These are phyloP conservation scores for Graphium colonna DNA, from an alignment of 2,888 invertebrate species.

Conservation along the genomic window DNA sequence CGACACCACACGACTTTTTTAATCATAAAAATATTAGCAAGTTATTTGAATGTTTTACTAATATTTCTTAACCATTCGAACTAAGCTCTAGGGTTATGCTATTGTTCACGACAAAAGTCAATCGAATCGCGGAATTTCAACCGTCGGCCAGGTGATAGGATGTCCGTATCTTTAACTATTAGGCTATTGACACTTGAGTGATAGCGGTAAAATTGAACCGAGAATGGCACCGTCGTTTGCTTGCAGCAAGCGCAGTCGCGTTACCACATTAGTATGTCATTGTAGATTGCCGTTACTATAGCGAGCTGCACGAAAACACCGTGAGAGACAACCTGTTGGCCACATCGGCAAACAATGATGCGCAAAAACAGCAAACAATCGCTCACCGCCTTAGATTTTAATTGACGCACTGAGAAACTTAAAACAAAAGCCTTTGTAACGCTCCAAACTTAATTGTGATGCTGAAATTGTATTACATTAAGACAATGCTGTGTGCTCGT, in stretches of 20 bases:
- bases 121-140: neutral
- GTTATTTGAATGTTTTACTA: too few species aligned
- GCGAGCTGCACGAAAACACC: constrained; percentile 1
- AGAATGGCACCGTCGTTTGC: neutral
- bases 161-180: too few species aligned
- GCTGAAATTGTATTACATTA: constrained; percentile 4
- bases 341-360: constrained; percentile 7
- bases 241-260: neutral
- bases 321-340: constrained; percentile 9
- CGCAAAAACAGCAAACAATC: constrained; percentile 15
- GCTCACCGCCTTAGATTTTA: constrained; percentile 13
- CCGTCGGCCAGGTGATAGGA: too few species aligned
- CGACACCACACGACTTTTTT: too few species aligned
- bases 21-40: too few species aligned
- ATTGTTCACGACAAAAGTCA: too few species aligned
- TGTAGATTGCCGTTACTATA: too few species aligned
- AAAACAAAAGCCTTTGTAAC: constrained; percentile 10
- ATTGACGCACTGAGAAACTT: constrained; percentile 13
- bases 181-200: too few species aligned
- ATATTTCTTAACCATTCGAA: too few species aligned
- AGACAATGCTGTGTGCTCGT: constrained; percentile 2
- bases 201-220: too few species aligned
- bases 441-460: constrained; percentile 3
- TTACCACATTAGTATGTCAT: too few species aligned
- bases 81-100: too few species aligned